These are phyloP conservation scores for Eulimnadia texana DNA, from an alignment of 1,140 invertebrate species.

Conservation along the genomic window DNA sequence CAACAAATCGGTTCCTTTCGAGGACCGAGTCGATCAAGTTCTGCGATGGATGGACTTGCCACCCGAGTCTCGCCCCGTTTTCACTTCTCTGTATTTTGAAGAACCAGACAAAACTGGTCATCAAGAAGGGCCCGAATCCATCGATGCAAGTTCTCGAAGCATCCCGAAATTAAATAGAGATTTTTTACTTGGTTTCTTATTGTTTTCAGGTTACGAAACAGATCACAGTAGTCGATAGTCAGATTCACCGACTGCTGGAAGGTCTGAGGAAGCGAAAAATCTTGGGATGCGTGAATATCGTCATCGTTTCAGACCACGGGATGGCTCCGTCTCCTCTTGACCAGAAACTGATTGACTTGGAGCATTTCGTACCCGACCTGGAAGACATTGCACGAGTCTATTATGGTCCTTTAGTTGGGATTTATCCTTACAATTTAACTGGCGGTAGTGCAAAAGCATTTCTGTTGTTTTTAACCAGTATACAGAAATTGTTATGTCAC, in stretches of 20 bases:
- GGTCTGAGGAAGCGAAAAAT: slow-evolving; percentile 24
- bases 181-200: slow-evolving; percentile 3
- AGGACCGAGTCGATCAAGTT: slow-evolving; percentile 27
- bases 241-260: slow-evolving; percentile 25
- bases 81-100: slow-evolving; percentile 34
- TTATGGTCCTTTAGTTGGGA: slow-evolving; percentile 17
- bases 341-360: slow-evolving; percentile 25
- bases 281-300: slow-evolving; percentile 29
- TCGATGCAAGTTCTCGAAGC: slow-evolving; percentile 22
- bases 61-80: slow-evolving; percentile 19
- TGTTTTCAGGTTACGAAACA: slow-evolving; percentile 23
- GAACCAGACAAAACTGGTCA: slow-evolving; percentile 34
- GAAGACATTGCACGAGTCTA: slow-evolving; percentile 15
- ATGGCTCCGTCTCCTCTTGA: slow-evolving; percentile 27
- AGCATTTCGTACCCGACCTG: slow-evolving; percentile 23
- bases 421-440: slow-evolving; percentile 16
- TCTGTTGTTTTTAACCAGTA: too few relatives aligned
- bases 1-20: slow-evolving; percentile 24
- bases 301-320: slow-evolving; percentile 38
- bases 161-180: neutral
- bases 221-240: slow-evolving; percentile 24
- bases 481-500: neutral
- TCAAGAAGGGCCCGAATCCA: slow-evolving; percentile 27
- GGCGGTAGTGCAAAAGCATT: slow-evolving; percentile 13
- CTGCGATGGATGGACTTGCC: slow-evolving; percentile 32